Conservation (phyloP, 2,888 invertebrate genomes). For the Dicyrtoma fusca region DNA sequence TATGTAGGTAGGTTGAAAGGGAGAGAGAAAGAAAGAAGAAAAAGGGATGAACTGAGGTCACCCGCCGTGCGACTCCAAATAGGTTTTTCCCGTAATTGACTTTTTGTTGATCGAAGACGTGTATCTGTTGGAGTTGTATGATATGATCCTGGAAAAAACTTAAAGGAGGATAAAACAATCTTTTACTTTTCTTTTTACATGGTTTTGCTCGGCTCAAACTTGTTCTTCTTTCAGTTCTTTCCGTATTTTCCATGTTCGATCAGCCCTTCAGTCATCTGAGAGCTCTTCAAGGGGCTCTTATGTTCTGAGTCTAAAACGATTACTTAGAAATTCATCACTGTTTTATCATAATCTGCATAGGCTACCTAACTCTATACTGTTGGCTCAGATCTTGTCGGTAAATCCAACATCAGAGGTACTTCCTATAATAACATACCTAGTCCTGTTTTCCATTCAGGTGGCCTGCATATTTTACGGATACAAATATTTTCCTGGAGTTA, state of each 20-base stretch:
- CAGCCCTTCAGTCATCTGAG: not conserved
- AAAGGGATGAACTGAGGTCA: constrained; percentile 11
- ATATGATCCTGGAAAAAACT: constrained; percentile 19
- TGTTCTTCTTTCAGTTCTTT: constrained; percentile 4
- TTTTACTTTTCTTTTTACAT: constrained; percentile 7
- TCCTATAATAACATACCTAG: no score
- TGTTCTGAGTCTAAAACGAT: no score
- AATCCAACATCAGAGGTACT: no score
- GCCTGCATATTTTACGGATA: no score
- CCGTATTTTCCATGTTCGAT: not conserved
- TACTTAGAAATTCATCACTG: no score
- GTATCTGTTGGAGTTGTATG: not conserved
- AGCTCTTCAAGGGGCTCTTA: not conserved
- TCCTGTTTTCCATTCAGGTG: no score
- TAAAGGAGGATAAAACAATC: constrained; percentile 15
- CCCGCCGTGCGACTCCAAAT: constrained; percentile 30
- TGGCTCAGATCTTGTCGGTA: no score
- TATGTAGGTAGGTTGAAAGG: not conserved
- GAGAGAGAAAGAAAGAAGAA: not conserved
- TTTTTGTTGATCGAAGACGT: constrained; percentile 27
- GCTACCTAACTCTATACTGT: no score
- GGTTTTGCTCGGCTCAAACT: no score
- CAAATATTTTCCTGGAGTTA: no score
- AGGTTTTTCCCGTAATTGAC: constrained; percentile 29
- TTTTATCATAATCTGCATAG: no score